A percentile compares a stretch with the other conserved stretches of the same genome.
Evolutionary conservation across 2,113 vertebrate genomes (phyloP).

Genomic region (Pseudonaja textilis): DNA sequence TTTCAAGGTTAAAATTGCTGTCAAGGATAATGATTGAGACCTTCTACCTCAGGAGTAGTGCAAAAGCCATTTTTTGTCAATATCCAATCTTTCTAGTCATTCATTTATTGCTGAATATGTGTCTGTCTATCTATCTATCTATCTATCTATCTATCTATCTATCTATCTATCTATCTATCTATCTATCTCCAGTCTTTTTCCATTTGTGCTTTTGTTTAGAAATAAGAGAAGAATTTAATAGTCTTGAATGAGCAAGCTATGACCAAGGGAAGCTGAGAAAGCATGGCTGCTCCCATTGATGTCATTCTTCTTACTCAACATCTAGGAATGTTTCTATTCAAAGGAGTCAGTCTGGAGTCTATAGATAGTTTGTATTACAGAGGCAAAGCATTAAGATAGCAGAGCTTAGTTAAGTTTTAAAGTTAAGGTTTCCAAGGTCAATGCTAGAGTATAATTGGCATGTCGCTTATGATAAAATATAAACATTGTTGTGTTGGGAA

Average conservation of each 20-base stretch:
- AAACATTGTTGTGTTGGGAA: not conserved
- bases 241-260: not conserved
- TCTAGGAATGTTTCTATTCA: not conserved
- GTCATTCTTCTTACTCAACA: not conserved
- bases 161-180: too few relatives aligned
- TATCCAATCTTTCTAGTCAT: slow-evolving; percentile 49
- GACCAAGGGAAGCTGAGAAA: not conserved
- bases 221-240: not conserved
- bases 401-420: not conserved
- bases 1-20: slow-evolving; percentile 1
- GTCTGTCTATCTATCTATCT: too few relatives aligned
- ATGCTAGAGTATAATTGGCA: not conserved
- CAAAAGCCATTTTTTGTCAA: not conserved
- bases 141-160: too few relatives aligned
- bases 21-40: slow-evolving; percentile 21
- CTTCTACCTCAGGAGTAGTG: slow-evolving; percentile 40
- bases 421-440: not conserved
- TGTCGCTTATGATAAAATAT: not conserved
- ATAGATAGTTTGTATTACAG: not conserved
- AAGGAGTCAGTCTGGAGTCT: not conserved
- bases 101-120: slow-evolving; percentile 3
- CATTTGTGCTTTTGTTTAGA: not conserved
- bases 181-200: not conserved
- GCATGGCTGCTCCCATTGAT: not conserved
- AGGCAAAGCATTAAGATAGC: not conserved